These are phyloP conservation scores for Protophormia terraenovae DNA, from an alignment of 2,888 invertebrate genomes.

Conservation along the genomic window DNA sequence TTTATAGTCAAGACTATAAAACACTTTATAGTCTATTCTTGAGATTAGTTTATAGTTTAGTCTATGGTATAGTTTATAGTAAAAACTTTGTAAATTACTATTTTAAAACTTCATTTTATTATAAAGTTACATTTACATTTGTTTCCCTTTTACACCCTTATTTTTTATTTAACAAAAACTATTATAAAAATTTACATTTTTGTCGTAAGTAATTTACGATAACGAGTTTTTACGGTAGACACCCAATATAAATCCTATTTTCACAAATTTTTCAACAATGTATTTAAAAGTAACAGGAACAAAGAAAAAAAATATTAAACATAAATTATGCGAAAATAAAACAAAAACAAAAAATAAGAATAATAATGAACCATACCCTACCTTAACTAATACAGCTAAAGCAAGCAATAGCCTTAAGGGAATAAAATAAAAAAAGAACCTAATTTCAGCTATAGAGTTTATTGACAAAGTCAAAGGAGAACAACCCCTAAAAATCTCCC, in stretches of 20 bases:
- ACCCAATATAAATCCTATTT: constrained; percentile 33
- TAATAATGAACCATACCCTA: constrained; percentile 65
- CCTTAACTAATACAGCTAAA: constrained; percentile 55
- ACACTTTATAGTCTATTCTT: too few species aligned
- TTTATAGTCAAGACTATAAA: too few species aligned
- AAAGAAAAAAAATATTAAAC: constrained; percentile 18
- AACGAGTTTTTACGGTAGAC: constrained; percentile 47
- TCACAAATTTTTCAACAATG: constrained; percentile 63
- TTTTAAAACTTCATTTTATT: too few species aligned
- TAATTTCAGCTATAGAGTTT: constrained; percentile 2
- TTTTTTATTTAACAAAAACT: background rate
- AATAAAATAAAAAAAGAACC: constrained; percentile 8
- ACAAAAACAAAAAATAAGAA: background rate
- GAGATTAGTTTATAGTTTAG: too few species aligned
- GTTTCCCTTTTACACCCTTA: constrained; percentile 2
- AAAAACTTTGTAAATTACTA: too few species aligned
- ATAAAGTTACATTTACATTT: background rate
- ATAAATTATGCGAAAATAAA: constrained; percentile 53
- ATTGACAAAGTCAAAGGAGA: constrained; percentile 36
- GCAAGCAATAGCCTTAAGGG: constrained; percentile 10
- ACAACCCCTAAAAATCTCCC: constrained; percentile 64
- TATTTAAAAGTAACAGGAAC: constrained; percentile 53
- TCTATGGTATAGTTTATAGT: too few species aligned
- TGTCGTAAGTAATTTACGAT: constrained; percentile 36
- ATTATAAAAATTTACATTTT: constrained; percentile 34